A percentile compares a stretch with the other conserved stretches of the same genome.
Evolutionary conservation across 2,113 vertebrate species (phyloP).

Genomic region (Pelecanus crispus): DNA sequence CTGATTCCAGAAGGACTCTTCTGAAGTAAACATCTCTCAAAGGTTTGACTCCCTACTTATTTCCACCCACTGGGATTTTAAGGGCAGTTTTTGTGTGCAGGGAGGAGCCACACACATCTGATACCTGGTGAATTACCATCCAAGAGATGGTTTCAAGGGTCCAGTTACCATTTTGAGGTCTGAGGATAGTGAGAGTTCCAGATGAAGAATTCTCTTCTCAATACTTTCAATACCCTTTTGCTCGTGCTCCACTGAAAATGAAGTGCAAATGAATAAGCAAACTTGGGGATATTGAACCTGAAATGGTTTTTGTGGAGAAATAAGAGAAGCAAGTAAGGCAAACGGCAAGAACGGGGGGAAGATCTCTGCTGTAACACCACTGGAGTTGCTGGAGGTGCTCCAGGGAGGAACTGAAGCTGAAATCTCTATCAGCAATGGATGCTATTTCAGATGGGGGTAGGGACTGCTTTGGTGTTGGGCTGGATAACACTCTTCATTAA

Average conservation of each 20-base stretch:
- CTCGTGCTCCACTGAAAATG: not conserved
- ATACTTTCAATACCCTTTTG: not conserved
- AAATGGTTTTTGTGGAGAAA: not conserved
- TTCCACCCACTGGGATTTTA: not conserved
- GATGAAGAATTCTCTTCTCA: not conserved
- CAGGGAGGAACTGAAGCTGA: not conserved
- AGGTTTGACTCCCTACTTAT: not conserved
- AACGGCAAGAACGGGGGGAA: not conserved
- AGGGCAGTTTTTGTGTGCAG: not conserved
- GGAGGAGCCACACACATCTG: not conserved
- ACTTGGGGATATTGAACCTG: not conserved
- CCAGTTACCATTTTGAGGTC: not conserved
- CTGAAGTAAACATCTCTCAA: not conserved
- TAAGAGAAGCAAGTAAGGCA: not conserved
- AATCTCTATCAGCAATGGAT: not conserved
- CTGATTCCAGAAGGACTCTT: not conserved
- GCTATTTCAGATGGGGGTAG: not conserved
- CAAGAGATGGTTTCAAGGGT: not conserved
- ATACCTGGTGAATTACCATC: not conserved
- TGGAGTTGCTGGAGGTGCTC: not conserved
- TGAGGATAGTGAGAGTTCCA: not conserved
- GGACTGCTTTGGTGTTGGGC: accelerated
- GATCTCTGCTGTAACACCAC: not conserved
- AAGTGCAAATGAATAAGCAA: not conserved
- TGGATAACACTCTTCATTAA: not conserved